These are phyloP conservation scores for Phragmatobia fuliginosa DNA, from an alignment of 2,888 invertebrate species.

Conservation along the genomic window DNA sequence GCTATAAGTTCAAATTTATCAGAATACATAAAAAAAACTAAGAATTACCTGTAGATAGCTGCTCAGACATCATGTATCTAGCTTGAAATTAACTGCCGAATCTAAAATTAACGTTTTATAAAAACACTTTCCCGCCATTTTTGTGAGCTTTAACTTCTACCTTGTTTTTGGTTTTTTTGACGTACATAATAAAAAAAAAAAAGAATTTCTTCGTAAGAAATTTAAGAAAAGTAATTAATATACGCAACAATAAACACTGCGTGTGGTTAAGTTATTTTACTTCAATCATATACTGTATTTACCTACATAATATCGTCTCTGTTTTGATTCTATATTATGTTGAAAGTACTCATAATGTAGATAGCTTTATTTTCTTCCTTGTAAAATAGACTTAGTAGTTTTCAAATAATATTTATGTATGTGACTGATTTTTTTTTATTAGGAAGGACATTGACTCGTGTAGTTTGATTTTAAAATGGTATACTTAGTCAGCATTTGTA, in stretches of 20 bases:
- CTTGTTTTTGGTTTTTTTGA: not conserved
- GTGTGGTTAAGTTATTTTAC: not conserved
- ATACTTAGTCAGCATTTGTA: conserved; percentile 52
- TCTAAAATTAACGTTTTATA: not conserved
- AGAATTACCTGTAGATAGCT: not conserved
- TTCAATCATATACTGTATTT: no score
- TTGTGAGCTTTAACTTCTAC: not conserved
- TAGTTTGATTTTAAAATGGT: conserved; percentile 28
- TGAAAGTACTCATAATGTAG: no score
- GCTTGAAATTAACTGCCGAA: not conserved
- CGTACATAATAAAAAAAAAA: no score
- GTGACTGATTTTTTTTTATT: conserved; percentile 14
- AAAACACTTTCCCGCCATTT: not conserved
- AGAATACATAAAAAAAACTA: not conserved
- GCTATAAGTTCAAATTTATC: not conserved
- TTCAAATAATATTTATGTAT: not conserved
- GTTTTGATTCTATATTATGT: not conserved
- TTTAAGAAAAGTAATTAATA: not conserved
- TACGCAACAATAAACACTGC: not conserved
- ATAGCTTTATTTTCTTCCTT: no score
- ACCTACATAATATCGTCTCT: no score
- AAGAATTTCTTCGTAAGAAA: not conserved
- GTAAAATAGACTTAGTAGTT: no score
- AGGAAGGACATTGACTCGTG: conserved; percentile 25
- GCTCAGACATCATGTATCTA: not conserved